A percentile compares a stretch with the other conserved stretches of the same genome.
Evolutionary conservation across 2,888 invertebrate genomes (phyloP).

Genomic region (Eristalinus aeneus): DNA sequence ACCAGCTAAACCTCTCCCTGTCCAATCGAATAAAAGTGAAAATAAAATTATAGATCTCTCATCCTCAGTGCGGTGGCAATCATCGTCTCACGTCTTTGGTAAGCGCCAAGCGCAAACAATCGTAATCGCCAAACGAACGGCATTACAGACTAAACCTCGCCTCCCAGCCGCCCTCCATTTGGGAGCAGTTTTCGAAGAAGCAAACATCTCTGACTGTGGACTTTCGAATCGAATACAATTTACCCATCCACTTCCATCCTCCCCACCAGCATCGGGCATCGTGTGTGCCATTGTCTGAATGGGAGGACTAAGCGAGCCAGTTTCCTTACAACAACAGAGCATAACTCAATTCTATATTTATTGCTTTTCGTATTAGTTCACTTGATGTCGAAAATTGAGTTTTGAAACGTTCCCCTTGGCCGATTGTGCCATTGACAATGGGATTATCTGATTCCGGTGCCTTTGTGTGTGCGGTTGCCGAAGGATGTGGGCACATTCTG

Average conservation of each 20-base stretch:
- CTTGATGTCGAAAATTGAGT: conserved; percentile 69
- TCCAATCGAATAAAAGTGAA: conserved; percentile 56
- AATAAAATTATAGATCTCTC: conserved; percentile 57
- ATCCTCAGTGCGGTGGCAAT: conserved; percentile 19
- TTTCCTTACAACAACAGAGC: conserved; percentile 49
- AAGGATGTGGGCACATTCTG: conserved; percentile 50
- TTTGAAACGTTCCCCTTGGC: conserved; percentile 51
- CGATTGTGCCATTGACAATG: conserved; percentile 58
- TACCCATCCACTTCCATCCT: conserved; percentile 34
- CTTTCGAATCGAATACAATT: conserved; percentile 62
- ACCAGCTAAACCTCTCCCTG: conserved; percentile 15
- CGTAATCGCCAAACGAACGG: conserved; percentile 45
- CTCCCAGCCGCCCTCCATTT: not conserved
- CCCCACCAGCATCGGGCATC: not conserved
- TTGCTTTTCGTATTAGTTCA: conserved; percentile 70
- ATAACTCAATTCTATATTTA: conserved; percentile 70
- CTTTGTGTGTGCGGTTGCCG: conserved; percentile 33
- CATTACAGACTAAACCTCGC: conserved; percentile 36
- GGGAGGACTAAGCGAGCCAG: not conserved
- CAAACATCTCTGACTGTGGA: conserved; percentile 67
- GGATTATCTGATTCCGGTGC: conserved; percentile 64
- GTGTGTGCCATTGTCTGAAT: not conserved
- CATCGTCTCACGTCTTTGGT: conserved; percentile 36
- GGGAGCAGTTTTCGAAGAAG: conserved; percentile 37
- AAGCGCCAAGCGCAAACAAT: conserved; percentile 51